Conservation (phyloP, 2,113 vertebrate species). For the Gallinago paraguaiae region DNA sequence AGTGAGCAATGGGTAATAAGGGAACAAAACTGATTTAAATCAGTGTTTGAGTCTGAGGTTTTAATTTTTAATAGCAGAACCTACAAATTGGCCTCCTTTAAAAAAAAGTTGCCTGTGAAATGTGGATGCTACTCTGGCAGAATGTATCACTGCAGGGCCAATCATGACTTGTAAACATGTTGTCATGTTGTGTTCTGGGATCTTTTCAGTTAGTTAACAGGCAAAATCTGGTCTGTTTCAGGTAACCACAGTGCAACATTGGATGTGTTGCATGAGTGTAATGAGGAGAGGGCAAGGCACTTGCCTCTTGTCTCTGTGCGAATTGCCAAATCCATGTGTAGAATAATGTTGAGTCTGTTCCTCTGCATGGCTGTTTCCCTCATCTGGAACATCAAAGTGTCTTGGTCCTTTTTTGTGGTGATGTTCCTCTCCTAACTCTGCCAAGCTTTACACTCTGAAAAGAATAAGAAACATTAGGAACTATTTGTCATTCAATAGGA, state of each 20-base stretch:
- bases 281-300: background rate
- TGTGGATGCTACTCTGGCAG: background rate
- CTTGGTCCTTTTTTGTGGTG: too few species aligned
- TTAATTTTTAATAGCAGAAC: background rate
- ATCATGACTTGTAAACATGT: background rate
- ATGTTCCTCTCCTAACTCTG: too few species aligned
- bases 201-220: background rate
- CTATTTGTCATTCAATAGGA: too few species aligned
- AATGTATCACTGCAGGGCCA: background rate
- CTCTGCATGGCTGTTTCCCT: background rate
- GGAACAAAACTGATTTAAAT: background rate
- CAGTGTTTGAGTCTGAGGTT: background rate
- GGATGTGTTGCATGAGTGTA: background rate
- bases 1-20: background rate
- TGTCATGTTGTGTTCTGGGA: background rate
- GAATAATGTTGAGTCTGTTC: background rate
- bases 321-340: background rate
- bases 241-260: background rate
- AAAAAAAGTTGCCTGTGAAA: background rate
- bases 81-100: background rate
- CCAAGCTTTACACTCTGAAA: too few species aligned
- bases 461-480: too few species aligned
- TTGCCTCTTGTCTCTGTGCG: background rate
- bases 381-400: background rate
- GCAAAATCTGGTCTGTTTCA: background rate